Evolutionary conservation across 2,888 invertebrate species (phyloP), one percentile per base, ranked within the genome.

Genomic region (Branchipolynoe longqiensis): DNA sequence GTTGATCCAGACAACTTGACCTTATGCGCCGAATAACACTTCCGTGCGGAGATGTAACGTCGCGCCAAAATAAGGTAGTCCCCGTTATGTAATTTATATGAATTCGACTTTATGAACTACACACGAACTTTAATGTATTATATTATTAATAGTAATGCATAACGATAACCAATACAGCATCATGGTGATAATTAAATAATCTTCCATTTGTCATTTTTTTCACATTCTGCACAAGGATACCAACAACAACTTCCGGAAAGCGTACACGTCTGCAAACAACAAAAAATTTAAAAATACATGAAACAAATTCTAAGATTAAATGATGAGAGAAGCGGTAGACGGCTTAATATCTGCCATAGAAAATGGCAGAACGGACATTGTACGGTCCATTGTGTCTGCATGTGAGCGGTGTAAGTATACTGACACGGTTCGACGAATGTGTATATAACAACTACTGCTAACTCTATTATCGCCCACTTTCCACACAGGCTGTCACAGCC

Each of bases 291-390:
- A 8, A 48, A 62, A 62, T 62, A 62, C n/a, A 62, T 62, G 62
- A 18, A 28, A 62, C 12, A 25, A 62, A 62, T n/a, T 36, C 69
- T 69, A n/a, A 69, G 38, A 56, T 28, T 69, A 33, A 54, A 86
- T 88, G 31, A 87, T 88, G 38, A 85, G 87, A 40, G 88, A 89
- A 83, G 90, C 91, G 87, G 83, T 88, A 8, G 90, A 90, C 22
- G 89, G 90, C 84, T 87, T 95, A 88, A 94, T 94, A 89, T 93
- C 94, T 86, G 95, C 95, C 82, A 94, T 95, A 86, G 94, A 94
- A 88, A 94, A 94, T 88, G 95, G 95, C 74, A 93, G 95, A 86
- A 95, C 95, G 59, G 95, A 95, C 90, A 95, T 95, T 87, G 94
- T 95, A 59, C 94, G 95, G 89, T 94, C 95, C 40, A 92, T 95